Evolutionary conservation across 2,888 invertebrate species (phyloP), one percentile per base, ranked within the genome.

Genomic region (Pharmacophagus antenor): DNA sequence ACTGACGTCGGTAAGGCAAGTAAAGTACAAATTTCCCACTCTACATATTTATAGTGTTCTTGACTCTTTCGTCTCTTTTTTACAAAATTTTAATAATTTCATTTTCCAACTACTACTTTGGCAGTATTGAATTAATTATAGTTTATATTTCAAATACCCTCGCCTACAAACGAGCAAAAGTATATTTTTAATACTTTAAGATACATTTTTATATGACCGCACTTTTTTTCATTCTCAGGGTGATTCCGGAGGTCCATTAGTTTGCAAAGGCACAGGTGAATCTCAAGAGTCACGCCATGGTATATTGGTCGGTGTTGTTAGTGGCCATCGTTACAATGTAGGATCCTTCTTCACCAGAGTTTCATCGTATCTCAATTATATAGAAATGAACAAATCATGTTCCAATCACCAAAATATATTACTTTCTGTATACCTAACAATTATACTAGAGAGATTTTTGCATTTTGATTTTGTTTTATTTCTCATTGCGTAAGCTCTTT

Each of bases 161-260:
- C n/a, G 31, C 12, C 15, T 15, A 3, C 31, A 10, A 31, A 31
- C 31, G 31, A 10, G 2, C 15, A 7, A 10, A 31, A 31, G 31
- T 31, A 17, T 18, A 23, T 12, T 25, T 37, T 48, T 10, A 3
- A 2, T 31, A 31, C 1, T 31, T 31, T 31, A 3, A 10, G 31
- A 31, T 10, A 10, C 15, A 15, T 15, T 31, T 8, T 2, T 31
- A 12, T 31, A 31, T 31, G n/a, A n/a, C n/a, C n/a, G n/a, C n/a
- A 31, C 15, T 2, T 8, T 15, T 31, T 15, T 15, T 62, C 1
- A 17, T 23, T 72, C 67, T 1, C 63, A 85, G 85, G 85, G 84
- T 22, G 85, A 86, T 64, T 85, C 86, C 0, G 87, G 87, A 2
- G 85, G 85, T 0, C 84, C 84, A 1, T 63, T 86, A 7, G 79